Base-by-base conservation (phyloP, 2,797 vertebrate species). In the Tarsius wallacei region DNA sequence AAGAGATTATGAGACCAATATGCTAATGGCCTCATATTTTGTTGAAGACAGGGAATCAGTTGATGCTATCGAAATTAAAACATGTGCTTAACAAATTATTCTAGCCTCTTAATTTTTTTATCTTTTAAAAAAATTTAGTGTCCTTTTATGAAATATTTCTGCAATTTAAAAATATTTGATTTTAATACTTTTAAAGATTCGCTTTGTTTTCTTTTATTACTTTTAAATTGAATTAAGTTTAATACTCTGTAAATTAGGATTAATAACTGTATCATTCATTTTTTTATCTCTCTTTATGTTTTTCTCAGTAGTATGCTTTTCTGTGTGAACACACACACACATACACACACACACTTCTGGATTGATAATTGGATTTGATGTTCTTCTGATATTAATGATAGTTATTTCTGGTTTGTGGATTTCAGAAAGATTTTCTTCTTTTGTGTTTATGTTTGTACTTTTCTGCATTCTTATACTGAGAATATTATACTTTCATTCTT, bases 31-130 rank as follows among this genome's bases (percentile, higher is more conserved):
- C 36, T 91, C 17, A 47, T 63, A 64, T 80, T 63, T 64, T 55
- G 59, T 31, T 61, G 88, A 87, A 68, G 90, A 42, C 53, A 70
- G 51, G 31, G 12, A 63, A 53, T 53, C 4, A 2, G 19, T 26
- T 66, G 26, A 77, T 66, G 33, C 17, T 26, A 61, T 77, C 70
- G 77, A 70, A 82, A 91, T 81, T 94, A 91, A 70, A 94, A 49
- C 21, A 31, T 82, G 8, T 16, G 19, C 3, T 87, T 87, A 77
- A 64, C 36, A 61, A 91, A 70, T 57, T 49, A 70, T 71, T 83
- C 33, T 71, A 53, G 55, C 66, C 10, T 82, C 10, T 85, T 24
- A 42, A 21, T 21, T 91, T 82, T 74, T 70, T 49, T 64, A 17
- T 80, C 21, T 73, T 33, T 80, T 31, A 78, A 28, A 70, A 57